Evolutionary conservation across 2,888 invertebrate species (phyloP).

Genomic region (Caenorhabditis imperialis): DNA sequence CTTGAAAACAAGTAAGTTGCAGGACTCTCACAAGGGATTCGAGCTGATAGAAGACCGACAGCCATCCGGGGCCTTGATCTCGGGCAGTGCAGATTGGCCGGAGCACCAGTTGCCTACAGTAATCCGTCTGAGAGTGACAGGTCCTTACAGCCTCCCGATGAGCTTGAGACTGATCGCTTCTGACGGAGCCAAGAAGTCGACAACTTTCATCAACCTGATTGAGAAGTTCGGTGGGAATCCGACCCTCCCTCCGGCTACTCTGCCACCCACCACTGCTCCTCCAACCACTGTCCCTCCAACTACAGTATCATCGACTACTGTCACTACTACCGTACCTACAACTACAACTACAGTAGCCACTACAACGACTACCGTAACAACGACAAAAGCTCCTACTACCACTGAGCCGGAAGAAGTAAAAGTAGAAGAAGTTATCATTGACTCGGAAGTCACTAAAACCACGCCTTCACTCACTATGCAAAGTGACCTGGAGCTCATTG

Average conservation of each 20-base stretch:
- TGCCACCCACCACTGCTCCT: constrained; percentile 6
- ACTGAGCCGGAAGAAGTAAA: not conserved
- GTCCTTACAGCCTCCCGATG: constrained; percentile 38
- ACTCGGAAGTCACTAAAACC: no score
- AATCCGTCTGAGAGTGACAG: constrained; percentile 34
- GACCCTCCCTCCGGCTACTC: not conserved
- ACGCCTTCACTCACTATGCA: no score
- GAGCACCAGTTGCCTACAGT: constrained; percentile 38
- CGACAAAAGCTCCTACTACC: no score
- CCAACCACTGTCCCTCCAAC: constrained; percentile 1
- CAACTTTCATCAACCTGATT: constrained; percentile 57
- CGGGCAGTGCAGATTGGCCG: constrained; percentile 52
- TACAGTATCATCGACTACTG: not conserved
- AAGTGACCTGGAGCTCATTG: constrained; percentile 2
- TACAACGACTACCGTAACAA: not conserved
- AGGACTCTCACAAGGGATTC: constrained; percentile 52
- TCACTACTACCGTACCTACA: not conserved
- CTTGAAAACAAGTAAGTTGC: not conserved
- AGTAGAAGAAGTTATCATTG: not conserved
- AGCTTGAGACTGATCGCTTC: constrained; percentile 49
- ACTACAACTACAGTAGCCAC: not conserved
- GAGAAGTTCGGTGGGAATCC: constrained; percentile 25
- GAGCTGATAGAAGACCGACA: constrained; percentile 45
- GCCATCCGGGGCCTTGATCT: constrained; percentile 25
- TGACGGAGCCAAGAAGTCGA: constrained; percentile 56